These are phyloP conservation scores for Tamias sibiricus DNA, from an alignment of 2,113 vertebrate species.

Conservation along the genomic window DNA sequence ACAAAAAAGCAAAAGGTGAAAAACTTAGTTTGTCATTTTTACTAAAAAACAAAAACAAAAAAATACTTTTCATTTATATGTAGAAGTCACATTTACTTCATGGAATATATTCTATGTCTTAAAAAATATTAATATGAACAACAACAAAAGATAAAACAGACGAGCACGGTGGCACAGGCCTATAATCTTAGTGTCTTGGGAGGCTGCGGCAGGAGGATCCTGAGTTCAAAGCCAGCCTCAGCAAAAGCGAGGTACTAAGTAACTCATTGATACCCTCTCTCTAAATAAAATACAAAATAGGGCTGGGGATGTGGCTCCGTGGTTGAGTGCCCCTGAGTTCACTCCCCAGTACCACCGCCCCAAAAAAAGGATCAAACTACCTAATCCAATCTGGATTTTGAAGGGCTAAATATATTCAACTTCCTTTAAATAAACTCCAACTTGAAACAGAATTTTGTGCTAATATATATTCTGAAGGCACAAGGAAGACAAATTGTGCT, in stretches of 20 bases:
- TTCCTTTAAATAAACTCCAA: slow-evolving; percentile 29
- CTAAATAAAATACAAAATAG: too few relatives aligned
- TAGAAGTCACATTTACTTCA: not conserved
- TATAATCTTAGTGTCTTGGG: too few relatives aligned
- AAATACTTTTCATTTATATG: not conserved
- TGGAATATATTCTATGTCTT: not conserved
- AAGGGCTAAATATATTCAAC: not conserved
- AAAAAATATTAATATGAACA: slow-evolving; percentile 30
- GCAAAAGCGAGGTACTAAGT: too few relatives aligned
- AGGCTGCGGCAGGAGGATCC: too few relatives aligned
- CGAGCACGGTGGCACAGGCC: too few relatives aligned
- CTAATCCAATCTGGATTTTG: not conserved
- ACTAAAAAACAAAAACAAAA: not conserved
- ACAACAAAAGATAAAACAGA: not conserved
- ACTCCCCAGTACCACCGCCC: too few relatives aligned
- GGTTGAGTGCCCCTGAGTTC: too few relatives aligned
- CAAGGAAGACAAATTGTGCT: not conserved
- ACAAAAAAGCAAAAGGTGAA: not conserved
- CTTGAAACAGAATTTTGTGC: not conserved
- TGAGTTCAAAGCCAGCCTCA: too few relatives aligned
- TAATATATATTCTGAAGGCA: not conserved
- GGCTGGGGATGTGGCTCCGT: too few relatives aligned
- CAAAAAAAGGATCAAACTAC: not conserved
- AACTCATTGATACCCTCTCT: too few relatives aligned
- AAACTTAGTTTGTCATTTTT: not conserved